Conservation (phyloP, 2,797 vertebrate species). For the Gadopsis marmoratus region DNA sequence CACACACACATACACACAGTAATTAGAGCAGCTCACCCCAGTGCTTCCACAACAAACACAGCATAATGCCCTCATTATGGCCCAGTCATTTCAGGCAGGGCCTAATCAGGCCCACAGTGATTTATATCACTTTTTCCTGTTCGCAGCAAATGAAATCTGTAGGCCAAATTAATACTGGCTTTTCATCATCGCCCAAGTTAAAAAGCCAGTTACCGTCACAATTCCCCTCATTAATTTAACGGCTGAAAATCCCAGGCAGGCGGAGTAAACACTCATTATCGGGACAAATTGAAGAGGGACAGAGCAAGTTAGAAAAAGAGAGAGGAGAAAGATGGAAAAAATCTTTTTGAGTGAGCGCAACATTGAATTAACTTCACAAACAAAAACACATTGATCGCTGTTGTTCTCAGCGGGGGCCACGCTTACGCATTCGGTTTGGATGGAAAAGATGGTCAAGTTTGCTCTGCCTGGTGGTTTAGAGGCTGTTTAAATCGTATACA, state of each 20-base stretch:
- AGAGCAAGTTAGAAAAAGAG: conserved; percentile 64
- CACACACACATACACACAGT: conserved; percentile 69
- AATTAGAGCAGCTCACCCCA: conserved; percentile 89
- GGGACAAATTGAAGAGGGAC: conserved; percentile 86
- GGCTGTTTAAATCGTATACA: not conserved
- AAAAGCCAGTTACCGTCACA: conserved; percentile 95
- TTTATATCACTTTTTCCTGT: conserved; percentile 99
- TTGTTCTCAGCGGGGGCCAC: conserved; percentile 34
- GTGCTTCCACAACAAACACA: conserved; percentile 99
- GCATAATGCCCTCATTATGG: conserved; percentile 99
- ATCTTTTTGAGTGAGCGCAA: conserved; percentile 77
- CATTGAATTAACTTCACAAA: conserved; percentile 85
- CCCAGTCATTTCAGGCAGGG: conserved; percentile 97
- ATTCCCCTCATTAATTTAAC: conserved; percentile 95
- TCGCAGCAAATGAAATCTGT: conserved; percentile 99
- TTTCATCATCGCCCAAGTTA: conserved; percentile 96
- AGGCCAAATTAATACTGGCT: conserved; percentile 99
- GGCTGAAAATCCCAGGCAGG: conserved; percentile 91
- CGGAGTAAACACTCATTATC: conserved; percentile 93
- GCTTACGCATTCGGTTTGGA: conserved; percentile 23
- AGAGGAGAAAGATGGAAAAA: conserved; percentile 66
- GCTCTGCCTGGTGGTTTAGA: not conserved
- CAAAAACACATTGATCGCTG: conserved; percentile 73
- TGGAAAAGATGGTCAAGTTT: conserved; percentile 8
- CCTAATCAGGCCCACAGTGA: conserved; percentile 98